phyloP scores from a whole-genome alignment of 2,888 invertebrate species.

The Monoplex corrugatus region DNA sequence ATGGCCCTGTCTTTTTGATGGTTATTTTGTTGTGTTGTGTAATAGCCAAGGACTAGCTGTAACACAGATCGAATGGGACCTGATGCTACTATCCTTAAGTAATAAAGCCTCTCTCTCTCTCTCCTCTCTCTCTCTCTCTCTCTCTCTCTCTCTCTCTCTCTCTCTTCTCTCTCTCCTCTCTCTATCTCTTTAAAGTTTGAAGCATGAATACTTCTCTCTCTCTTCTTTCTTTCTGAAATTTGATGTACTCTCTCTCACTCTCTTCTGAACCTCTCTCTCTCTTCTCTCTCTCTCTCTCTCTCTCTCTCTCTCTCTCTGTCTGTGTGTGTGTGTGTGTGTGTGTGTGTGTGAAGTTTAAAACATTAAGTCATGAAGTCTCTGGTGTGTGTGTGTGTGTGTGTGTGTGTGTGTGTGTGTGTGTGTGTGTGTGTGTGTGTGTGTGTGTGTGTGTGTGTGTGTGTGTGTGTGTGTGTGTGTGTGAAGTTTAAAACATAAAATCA shows the following conservation, averaged over 20 bases:
- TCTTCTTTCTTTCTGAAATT: too few species aligned
- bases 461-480: background rate
- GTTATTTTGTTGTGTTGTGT: too few species aligned
- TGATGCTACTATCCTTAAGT: too few species aligned
- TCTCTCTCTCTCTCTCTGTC: background rate
- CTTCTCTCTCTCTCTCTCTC: background rate
- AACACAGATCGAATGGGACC: too few species aligned
- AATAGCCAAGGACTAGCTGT: too few species aligned
- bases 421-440: background rate
- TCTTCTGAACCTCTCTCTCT: too few species aligned
- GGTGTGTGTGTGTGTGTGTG: background rate
- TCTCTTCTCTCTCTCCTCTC: too few species aligned
- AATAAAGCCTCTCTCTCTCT: background rate
- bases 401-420: background rate
- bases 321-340: background rate
- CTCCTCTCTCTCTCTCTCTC: background rate
- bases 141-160: background rate
- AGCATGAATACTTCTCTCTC: too few species aligned
- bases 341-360: constrained; percentile 1
- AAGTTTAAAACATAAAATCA: too few species aligned
- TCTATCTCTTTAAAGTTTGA: too few species aligned
- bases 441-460: background rate
- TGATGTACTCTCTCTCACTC: background rate
- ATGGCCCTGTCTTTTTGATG: too few species aligned
- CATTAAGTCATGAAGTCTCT: too few species aligned